Percentiles rank a stretch among this genome's conserved stretches.
These are phyloP conservation scores for Anniella stebbinsi DNA, from an alignment of 2,797 vertebrate genomes.

Conservation along the genomic window DNA sequence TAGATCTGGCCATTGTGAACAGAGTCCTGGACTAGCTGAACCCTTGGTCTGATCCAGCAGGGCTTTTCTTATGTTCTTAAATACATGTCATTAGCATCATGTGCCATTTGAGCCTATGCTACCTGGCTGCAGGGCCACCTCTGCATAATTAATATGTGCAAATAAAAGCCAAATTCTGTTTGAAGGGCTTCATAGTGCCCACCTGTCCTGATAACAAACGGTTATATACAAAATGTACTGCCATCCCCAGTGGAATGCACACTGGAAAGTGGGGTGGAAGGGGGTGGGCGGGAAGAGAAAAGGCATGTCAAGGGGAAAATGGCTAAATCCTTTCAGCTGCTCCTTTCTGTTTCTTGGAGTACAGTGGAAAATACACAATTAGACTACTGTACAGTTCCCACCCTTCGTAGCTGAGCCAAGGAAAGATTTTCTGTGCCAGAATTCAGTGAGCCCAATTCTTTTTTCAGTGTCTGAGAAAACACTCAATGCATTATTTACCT, in stretches of 20 bases:
- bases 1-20: too few relatives aligned
- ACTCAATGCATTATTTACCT: neutral
- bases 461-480: slow-evolving; percentile 14
- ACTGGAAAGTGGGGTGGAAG: neutral
- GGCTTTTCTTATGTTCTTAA: too few relatives aligned
- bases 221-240: slow-evolving; percentile 35
- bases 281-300: slow-evolving; percentile 59
- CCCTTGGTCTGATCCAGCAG: too few relatives aligned
- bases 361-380: slow-evolving; percentile 41
- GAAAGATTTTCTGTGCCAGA: slow-evolving; percentile 14
- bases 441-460: neutral
- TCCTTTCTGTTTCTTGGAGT: slow-evolving; percentile 68
- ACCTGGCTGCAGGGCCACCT: neutral
- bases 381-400: slow-evolving; percentile 23
- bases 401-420: slow-evolving; percentile 16
- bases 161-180: neutral
- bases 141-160: neutral
- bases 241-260: slow-evolving; percentile 48
- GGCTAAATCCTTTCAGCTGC: slow-evolving; percentile 66
- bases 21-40: too few relatives aligned
- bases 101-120: neutral
- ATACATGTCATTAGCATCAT: neutral
- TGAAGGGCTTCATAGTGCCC: neutral
- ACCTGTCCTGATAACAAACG: neutral
- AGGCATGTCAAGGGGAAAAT: slow-evolving; percentile 34